phyloP scores from a whole-genome alignment of 2,113 vertebrate species.

The Australoheros scitulus region DNA sequence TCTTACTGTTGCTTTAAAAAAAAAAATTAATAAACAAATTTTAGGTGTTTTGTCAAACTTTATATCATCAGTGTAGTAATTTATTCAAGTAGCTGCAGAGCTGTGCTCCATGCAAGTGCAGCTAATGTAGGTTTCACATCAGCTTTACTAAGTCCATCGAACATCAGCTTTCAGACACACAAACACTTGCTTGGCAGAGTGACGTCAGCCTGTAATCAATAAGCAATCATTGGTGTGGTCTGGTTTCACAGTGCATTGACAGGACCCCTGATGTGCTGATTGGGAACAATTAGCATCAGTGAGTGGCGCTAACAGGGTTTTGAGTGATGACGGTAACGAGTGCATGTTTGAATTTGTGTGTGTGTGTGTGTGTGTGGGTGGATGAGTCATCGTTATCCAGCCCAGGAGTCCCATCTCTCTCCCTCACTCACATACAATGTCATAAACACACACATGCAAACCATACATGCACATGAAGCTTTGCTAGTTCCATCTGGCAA shows the following conservation, averaged over 20 bases:
- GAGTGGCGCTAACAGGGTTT: conserved; percentile 57
- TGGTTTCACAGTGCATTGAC: conserved; percentile 61
- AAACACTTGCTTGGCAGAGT: conserved; percentile 17
- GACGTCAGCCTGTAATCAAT: conserved; percentile 64
- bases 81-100: neutral
- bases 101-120: neutral
- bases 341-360: conserved; percentile 41
- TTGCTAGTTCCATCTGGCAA: conserved; percentile 57
- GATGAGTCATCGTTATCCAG: conserved; percentile 64
- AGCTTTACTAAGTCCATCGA: neutral
- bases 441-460: conserved; percentile 26
- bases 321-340: conserved; percentile 57
- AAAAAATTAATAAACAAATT: neutral
- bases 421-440: neutral
- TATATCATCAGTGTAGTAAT: neutral
- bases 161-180: conserved; percentile 8
- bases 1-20: neutral
- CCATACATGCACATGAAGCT: conserved; percentile 33
- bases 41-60: neutral
- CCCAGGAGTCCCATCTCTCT: conserved; percentile 44
- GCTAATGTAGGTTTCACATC: neutral
- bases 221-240: conserved; percentile 60
- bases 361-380: conserved; percentile 10
- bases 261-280: conserved; percentile 54
- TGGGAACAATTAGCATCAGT: conserved; percentile 68